Evolutionary conservation across 2,113 vertebrate species (phyloP), one percentile per base, ranked within the genome.

Genomic region (Rallus limicola): DNA sequence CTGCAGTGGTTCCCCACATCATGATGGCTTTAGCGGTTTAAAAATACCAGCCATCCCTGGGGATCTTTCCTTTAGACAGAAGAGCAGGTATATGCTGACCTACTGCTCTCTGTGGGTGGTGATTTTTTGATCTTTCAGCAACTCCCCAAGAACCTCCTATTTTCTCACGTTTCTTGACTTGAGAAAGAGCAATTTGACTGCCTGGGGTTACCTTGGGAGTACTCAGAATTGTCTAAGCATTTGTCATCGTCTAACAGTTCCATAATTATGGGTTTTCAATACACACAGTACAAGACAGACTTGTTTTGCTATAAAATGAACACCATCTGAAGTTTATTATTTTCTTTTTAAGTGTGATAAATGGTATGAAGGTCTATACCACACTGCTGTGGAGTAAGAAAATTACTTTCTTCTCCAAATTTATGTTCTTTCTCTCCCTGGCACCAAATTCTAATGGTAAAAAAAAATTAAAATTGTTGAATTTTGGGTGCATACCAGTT

Each of bases 111-210:
- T 2, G 1, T 70, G 88, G 93, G 83, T 78, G 86, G 81, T 67
- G 62, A 25, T 69, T 84, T 92, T 93, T 46, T 62, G 60, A 82
- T 93, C 93, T 94, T 87, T 69, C 83, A 92, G 88, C 72, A 92
- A 1, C 63, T 85, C 28, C 6, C 64, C 64, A 40, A 83, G 76
- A 89, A 74, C 44, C 50, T 59, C 87, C 70, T 70, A 31, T 93
- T 91, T 96, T 77, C 87, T 88, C 33, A 34, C 1, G 0, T 95
- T 96, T 92, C 62, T 87, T 70, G 59, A 76, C 58, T 90, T 16
- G 4, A 84, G 63, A 93, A 84, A 44, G 83, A 90, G 74, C 58
- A 82, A 28, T 92, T 78, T 81, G 82, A 11, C 75, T 86, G 53
- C 88, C 72, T 90, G 71, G 59, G 42, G 74, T 62, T 67, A 68